Base-by-base conservation (phyloP, 2,113 vertebrate species). In the Rattus rattus region DNA sequence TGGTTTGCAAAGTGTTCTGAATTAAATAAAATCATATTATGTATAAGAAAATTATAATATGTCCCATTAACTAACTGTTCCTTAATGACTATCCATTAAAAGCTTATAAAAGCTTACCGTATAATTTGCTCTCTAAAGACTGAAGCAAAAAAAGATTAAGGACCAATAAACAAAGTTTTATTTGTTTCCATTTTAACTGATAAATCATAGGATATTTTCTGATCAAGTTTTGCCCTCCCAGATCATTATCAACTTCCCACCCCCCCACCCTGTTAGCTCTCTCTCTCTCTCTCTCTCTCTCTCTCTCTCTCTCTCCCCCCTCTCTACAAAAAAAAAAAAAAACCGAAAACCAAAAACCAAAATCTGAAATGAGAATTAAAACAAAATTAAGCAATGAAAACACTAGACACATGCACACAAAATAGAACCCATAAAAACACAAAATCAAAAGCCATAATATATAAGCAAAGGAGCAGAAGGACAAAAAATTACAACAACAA, bases 21-120 rank as follows among this genome's bases (percentile, higher is more conserved):
- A 85, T 2, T 80, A 92, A 75, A n/a, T 84, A 33, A 90, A 91
- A 92, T 81, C 19, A 26, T 65, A 65, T 11, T 39, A 43, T 81
- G 39, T 22, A 39, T 28, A 90, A 94, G 73, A 87, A 76, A 69
- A 7, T 86, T 73, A 89, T 4, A 91, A 0, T 2, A 80, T 24
- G 28, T 77, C 33, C 2, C 4, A 65, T 83, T 97, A 19, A 95
- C 69, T 91, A 16, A 92, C 73, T 89, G 83, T 92, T 96, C 81
- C 33, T 36, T 69, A n/a, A 11, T 26, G 19, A 79, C 75, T 73
- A 89, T 88, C 77, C 83, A 88, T 90, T 86, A 80, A 79, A 75
- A 86, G 1, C 43, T 43, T 43, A 43, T 43, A 43, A 43, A 43
- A 43, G 43, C 22, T 13, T 83, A 14, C 24, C 80, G 2, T 52